These are phyloP conservation scores for Aproaerema taeniolella DNA, from an alignment of 2,888 invertebrate species.

Conservation along the genomic window DNA sequence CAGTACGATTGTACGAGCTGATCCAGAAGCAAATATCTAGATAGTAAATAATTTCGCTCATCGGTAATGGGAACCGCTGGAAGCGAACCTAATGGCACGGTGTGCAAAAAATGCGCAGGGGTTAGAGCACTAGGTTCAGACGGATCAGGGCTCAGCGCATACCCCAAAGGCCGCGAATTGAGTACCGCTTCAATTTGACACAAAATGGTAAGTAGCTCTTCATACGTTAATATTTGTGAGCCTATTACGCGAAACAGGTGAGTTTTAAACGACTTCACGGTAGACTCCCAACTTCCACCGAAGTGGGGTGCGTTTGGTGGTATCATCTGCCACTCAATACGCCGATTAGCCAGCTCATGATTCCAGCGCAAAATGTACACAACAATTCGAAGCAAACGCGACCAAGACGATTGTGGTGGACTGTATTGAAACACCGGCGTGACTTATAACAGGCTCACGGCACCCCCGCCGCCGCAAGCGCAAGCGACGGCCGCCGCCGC, in stretches of 20 bases:
- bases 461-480: too few species aligned
- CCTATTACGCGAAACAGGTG: slow-evolving; percentile 5
- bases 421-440: too few species aligned
- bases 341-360: not conserved
- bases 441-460: too few species aligned
- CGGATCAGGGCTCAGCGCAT: slow-evolving; percentile 1
- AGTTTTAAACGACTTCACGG: not conserved
- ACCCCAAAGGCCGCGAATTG: slow-evolving; percentile 1
- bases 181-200: not conserved
- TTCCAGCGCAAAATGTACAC: not conserved
- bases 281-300: slow-evolving; percentile 13
- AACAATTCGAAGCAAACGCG: not conserved
- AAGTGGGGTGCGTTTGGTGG: slow-evolving; percentile 8
- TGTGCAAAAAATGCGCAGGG: slow-evolving; percentile 3
- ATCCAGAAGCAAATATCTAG: slow-evolving; percentile 12
- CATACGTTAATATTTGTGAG: not conserved
- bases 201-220: not conserved
- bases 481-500: too few species aligned
- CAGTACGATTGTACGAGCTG: slow-evolving; percentile 15
- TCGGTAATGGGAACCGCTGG: slow-evolving; percentile 1
- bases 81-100: not conserved
- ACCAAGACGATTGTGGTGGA: too few species aligned
- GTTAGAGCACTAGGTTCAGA: slow-evolving; percentile 1
- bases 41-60: not conserved
- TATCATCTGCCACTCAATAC: slow-evolving; percentile 1